Evolutionary conservation across 2,113 vertebrate species (phyloP).

Genomic region (Mustelus asterias): DNA sequence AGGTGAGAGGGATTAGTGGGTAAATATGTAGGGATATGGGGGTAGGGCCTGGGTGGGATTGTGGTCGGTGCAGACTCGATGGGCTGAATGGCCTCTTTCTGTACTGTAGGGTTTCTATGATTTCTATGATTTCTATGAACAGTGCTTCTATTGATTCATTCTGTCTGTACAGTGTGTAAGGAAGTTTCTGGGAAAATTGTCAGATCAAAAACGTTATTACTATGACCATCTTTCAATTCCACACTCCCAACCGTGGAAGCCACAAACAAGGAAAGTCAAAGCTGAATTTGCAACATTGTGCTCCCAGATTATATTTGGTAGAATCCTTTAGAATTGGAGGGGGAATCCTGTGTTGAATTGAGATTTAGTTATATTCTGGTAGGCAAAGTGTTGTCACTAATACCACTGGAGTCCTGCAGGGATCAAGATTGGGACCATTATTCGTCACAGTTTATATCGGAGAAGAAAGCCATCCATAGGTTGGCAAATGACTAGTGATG

Average conservation of each 20-base stretch:
- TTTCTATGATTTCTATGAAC: too few species aligned
- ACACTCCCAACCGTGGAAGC: background rate
- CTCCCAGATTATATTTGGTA: background rate
- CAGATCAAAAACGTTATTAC: background rate
- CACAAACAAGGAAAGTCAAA: background rate
- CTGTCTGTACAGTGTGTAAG: background rate
- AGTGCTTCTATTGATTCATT: background rate
- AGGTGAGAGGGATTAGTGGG: too few species aligned
- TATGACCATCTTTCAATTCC: background rate
- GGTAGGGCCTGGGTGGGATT: too few species aligned
- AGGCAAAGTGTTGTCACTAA: background rate
- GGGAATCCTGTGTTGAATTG: background rate
- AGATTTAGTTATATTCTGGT: background rate
- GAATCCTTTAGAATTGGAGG: background rate
- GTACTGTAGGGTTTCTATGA: too few species aligned
- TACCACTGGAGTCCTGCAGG: background rate
- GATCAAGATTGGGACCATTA: background rate
- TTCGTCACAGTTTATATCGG: background rate
- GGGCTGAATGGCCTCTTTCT: too few species aligned
- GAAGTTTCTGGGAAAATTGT: background rate
- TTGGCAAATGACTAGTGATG: background rate
- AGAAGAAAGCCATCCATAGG: too few species aligned
- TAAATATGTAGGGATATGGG: too few species aligned
- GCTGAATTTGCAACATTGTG: background rate
- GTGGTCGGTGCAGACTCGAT: too few species aligned